Base-by-base conservation (phyloP, 2,888 invertebrate species). In the Colletes collaris region DNA sequence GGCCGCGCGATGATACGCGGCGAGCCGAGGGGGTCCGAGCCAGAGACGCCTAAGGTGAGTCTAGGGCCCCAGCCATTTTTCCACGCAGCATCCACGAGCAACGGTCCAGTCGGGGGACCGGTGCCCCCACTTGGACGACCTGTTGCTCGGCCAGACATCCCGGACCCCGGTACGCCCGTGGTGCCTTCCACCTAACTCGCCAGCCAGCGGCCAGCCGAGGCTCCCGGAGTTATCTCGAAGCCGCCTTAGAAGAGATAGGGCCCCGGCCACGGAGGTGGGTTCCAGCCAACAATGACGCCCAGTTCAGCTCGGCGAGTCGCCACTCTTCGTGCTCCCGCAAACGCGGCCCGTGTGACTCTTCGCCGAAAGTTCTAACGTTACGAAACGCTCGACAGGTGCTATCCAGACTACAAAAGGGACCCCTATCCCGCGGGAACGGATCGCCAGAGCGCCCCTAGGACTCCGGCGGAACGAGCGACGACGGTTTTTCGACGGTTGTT, bases 201-300 rank as follows among this genome's bases (percentile, higher is more conserved):
- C 49, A 16, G 44, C 44, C 44, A 76, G 76, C 66, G 69, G 82
- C 83, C 78, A 81, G 76, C 64, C 74, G 86, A 83, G 82, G 79
- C 70, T 58, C 78, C 82, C 53, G 59, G 84, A 90, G 90, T 90
- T 89, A 91, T 76, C 81, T 67, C 83, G 88, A 91, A 91, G 67
- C 27, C 49, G 81, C 86, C 82, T 87, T 91, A 90, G 87, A 89
- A 89, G 91, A 90, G 90, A 92, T 91, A 91, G 91, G 91, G 87
- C 89, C 85, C 66, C 85, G 76, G 84, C 81, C 83, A 80, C 83
- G 76, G 81, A 86, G 84, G 77, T 87, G 86, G 86, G 86, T 84
- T 85, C 86, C 85, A 81, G 83, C 86, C 89, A 89, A 91, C 92
- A 92, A 92, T 92, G 91, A 92, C 91, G 92, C 92, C 91, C 92